Conservation (phyloP, 92 coral and sea anemone species). For the Bergia sp. region DNA sequence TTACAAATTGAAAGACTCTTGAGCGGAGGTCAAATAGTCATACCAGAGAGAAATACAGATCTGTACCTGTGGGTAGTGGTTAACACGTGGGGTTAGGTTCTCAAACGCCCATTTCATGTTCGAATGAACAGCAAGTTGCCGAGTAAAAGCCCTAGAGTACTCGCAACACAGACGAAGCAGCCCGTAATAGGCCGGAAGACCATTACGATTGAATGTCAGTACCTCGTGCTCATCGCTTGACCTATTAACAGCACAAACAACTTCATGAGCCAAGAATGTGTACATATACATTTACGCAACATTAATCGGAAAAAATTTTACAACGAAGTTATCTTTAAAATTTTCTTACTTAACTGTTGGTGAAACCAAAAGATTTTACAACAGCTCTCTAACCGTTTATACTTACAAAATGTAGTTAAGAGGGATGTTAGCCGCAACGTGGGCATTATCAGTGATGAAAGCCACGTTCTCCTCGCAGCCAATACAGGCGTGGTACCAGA, state of each 20-base stretch:
- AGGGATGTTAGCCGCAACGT: constrained; percentile 89
- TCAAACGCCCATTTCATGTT: constrained; percentile 99
- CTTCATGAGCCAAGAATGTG: background rate
- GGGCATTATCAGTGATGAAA: constrained; percentile 86
- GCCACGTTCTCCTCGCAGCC: constrained; percentile 91
- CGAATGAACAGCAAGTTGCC: constrained; percentile 89
- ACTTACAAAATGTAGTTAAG: constrained; percentile 97
- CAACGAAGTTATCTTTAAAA: too few species aligned
- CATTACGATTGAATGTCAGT: constrained; percentile 92
- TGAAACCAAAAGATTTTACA: too few species aligned
- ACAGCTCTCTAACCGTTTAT: background rate
- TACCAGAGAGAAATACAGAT: background rate
- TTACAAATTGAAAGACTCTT: background rate
- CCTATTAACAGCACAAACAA: constrained; percentile 46
- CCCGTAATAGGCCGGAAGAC: constrained; percentile 96
- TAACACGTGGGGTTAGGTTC: constrained; percentile 87
- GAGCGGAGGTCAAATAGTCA: background rate
- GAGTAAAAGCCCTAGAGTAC: constrained; percentile 84
- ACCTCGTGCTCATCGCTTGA: constrained; percentile 99
- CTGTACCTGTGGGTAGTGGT: constrained; percentile 96
- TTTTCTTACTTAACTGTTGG: background rate
- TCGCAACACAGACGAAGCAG: constrained; percentile 91
- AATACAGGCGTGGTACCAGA: constrained; percentile 91
- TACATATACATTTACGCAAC: background rate
- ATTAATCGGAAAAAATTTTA: background rate